Evolutionary conservation across 2,888 invertebrate species (phyloP), one percentile per base, ranked within the genome.

Genomic region (Agrilus biguttatus): DNA sequence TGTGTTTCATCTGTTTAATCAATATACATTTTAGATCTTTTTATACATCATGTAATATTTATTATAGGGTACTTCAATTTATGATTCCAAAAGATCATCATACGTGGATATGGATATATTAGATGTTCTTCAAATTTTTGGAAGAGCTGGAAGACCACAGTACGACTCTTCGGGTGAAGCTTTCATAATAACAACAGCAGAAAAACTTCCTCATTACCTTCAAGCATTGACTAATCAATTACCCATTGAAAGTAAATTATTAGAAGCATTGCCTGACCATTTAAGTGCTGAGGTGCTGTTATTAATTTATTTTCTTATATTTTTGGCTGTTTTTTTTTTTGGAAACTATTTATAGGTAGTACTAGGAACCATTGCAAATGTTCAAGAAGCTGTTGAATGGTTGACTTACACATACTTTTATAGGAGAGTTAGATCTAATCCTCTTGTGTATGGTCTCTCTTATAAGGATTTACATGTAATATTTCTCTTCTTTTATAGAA

Each of bases 121-220:
- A 48, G 98, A 99, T 65, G 97, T 99, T 36, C 72, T 95, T 39
- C 96, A 96, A 72, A 99, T 99, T 56, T 97, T 97, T 68, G 98
- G 98, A 34, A 80, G 98, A 44, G 98, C 98, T 5, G 98, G 98
- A 5, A 78, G 98, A 2, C 98, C 98, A 0, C 98, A 99, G 67
- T 99, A 84, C 66, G 97, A 98, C 63, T 86, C 77, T 1, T 84
- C 86, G 12, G 96, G 98, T 5, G 84, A 91, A 33, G 97, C 96
- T 34, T 85, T 89, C 33, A 98, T 99, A 45, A 91, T 99, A 39
- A 98, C 98, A 0, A 70, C 83, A 0, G 86, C 93, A 59, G 84
- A 87, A 49, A 95, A 95, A 62, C 71, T 99, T 43, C 79, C 87
- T 32, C 91, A 93, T 60, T 99, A 98, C 61, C 72, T 99, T 44